Evolutionary conservation across 2,888 invertebrate genomes (phyloP), one percentile per base, ranked within the genome.

Genomic region (Hermaeophaga mercurialis): DNA sequence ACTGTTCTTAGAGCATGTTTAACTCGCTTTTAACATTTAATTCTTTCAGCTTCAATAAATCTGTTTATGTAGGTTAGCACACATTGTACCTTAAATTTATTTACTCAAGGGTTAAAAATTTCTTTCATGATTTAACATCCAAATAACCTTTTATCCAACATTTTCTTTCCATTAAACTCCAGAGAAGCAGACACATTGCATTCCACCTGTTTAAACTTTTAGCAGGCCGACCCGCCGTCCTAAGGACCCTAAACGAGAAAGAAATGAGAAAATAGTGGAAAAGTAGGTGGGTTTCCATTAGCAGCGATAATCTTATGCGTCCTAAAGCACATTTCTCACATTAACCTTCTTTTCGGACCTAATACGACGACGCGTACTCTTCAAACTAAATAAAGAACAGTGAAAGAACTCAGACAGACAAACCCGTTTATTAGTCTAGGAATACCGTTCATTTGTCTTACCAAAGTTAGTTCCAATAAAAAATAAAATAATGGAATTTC

Each of bases 211-310:
- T 36, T 36, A 36, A 15, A 15, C 15, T 15, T 15, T 15, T 17
- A 36, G 31, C 6, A 31, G 31, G 4, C 31, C 8, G 31, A n/a
- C 9, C 14, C 8, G 3, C 17, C 12, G 2, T n/a, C n/a, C 24
- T 36, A 15, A 15, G 24, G n/a, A 24, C 15, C 24, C 15, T 14
- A 19, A 24, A 17, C 47, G 47, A 45, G 45, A 33, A 45, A 17
- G 47, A 47, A 47, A 47, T 36, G 47, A 36, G 47, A 47, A 47
- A 47, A 47, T 36, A 47, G 47, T 47, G 15, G 15, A 22, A 36
- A 36, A 11, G 36, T 36, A 36, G 34, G 22, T 15, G 22, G 47
- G 36, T 34, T 47, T 36, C 47, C 47, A 47, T 47, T 47, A 47
- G 47, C 11, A 12, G 14, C 24, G 47, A 47, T 46, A 46, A 46